These are phyloP conservation scores for Apodemia hepburni DNA, from an alignment of 2,888 invertebrate genomes.

Conservation along the genomic window DNA sequence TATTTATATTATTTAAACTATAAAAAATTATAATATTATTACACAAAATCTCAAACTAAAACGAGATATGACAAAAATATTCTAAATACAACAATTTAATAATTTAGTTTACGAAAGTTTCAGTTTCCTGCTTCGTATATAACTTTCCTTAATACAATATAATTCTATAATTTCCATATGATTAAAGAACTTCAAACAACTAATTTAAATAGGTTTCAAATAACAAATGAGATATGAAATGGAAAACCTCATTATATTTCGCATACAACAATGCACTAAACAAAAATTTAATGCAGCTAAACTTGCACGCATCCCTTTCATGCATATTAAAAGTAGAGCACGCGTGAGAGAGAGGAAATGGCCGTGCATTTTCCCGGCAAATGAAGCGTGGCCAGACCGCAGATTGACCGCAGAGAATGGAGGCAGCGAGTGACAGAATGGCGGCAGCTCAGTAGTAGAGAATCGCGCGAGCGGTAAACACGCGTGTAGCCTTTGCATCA, in stretches of 20 bases:
- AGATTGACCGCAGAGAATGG: slow-evolving; percentile 81
- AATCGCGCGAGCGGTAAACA: slow-evolving; percentile 62
- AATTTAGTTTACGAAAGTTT: too few species aligned
- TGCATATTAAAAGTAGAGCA: slow-evolving; percentile 30
- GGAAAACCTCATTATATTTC: slow-evolving; percentile 75
- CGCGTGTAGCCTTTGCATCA: slow-evolving; percentile 49
- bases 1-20: too few species aligned
- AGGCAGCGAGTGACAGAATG: slow-evolving; percentile 79
- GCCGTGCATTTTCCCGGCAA: slow-evolving; percentile 77
- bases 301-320: slow-evolving; percentile 62
- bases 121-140: neutral
- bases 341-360: slow-evolving; percentile 53
- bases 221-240: slow-evolving; percentile 50
- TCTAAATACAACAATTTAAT: too few species aligned
- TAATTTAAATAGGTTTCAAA: neutral
- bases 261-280: slow-evolving; percentile 72
- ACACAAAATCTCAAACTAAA: too few species aligned
- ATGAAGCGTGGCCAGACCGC: slow-evolving; percentile 80
- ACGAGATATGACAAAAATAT: too few species aligned
- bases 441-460: slow-evolving; percentile 74
- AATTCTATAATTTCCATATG: neutral
- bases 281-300: slow-evolving; percentile 72
- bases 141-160: neutral
- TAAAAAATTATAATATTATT: too few species aligned
- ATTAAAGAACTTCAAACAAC: neutral